Evolutionary conservation across 2,113 vertebrate genomes (phyloP).

Genomic region (Xiphias gladius): DNA sequence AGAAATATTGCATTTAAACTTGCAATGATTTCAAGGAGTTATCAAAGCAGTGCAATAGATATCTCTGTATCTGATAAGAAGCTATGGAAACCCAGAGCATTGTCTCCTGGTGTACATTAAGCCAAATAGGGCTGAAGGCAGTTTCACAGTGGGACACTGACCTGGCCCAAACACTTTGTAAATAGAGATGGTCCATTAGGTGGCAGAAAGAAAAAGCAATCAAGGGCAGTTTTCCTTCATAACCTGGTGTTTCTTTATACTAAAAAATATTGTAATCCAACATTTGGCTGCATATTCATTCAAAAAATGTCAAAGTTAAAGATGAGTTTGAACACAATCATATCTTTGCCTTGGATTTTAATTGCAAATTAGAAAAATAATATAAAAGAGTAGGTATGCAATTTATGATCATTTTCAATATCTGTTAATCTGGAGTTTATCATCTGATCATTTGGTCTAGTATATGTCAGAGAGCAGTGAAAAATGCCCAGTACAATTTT

Average conservation of each 20-base stretch:
- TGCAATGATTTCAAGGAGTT: neutral
- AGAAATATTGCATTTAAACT: neutral
- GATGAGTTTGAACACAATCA: neutral
- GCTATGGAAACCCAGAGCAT: conserved; percentile 22
- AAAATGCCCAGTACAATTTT: too few relatives aligned
- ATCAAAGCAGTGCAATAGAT: conserved; percentile 8
- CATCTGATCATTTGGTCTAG: too few relatives aligned
- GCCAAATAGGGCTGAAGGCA: conserved; percentile 32
- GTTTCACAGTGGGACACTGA: conserved; percentile 30
- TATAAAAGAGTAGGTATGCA: too few relatives aligned
- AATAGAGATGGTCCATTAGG: conserved; percentile 52
- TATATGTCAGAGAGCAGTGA: too few relatives aligned
- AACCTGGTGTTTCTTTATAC: neutral
- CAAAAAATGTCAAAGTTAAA: neutral
- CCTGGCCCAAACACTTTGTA: conserved; percentile 42
- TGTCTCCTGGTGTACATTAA: conserved; percentile 28
- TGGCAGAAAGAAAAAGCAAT: conserved; percentile 13
- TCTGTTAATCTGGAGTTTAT: too few relatives aligned
- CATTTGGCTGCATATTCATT: neutral
- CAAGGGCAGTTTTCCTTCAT: neutral
- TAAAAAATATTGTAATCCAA: neutral
- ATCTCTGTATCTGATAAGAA: conserved; percentile 2
- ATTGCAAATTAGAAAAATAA: too few relatives aligned
- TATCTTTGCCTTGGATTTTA: too few relatives aligned
- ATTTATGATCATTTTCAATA: too few relatives aligned